Percentiles rank a stretch among this genome's conserved stretches.
Conservation (phyloP, 2,797 vertebrate species). For the Acanthopagrus latus region DNA sequence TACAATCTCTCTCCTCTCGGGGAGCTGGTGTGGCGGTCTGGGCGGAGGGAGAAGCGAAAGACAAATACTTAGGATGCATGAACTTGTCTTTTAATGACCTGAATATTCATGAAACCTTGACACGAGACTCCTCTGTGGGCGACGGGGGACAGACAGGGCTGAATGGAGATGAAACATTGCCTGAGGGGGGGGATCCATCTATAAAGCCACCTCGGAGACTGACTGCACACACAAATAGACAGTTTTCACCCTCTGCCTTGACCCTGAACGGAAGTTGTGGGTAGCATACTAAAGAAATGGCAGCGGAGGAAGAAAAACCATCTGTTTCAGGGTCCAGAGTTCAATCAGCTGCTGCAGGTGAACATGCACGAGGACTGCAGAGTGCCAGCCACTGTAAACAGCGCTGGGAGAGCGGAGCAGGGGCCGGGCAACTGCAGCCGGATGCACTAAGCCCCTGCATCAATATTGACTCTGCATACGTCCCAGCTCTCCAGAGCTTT, state of each 20-base stretch:
- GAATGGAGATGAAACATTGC: background rate
- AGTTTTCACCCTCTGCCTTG: slow-evolving; percentile 11
- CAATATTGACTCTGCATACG: slow-evolving; percentile 69
- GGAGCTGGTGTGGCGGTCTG: slow-evolving; percentile 1
- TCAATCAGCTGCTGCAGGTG: slow-evolving; percentile 60
- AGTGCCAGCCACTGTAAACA: slow-evolving; percentile 62
- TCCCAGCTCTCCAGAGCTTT: slow-evolving; percentile 45
- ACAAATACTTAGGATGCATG: background rate
- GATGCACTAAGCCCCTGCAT: slow-evolving; percentile 47
- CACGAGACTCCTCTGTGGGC: background rate
- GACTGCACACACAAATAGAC: slow-evolving; percentile 23
- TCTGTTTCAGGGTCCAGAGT: slow-evolving; percentile 73
- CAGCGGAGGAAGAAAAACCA: slow-evolving; percentile 41
- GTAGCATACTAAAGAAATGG: slow-evolving; percentile 52
- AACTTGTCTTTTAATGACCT: background rate
- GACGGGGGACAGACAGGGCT: background rate
- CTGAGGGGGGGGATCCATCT: slow-evolving; percentile 13
- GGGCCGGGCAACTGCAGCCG: slow-evolving; percentile 48
- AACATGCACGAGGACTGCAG: slow-evolving; percentile 46
- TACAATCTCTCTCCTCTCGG: slow-evolving; percentile 46
- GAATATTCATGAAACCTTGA: background rate
- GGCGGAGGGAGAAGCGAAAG: slow-evolving; percentile 15
- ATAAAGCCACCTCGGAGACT: background rate
- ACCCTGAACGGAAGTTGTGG: slow-evolving; percentile 43
- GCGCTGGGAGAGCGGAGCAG: slow-evolving; percentile 44